Evolutionary conservation across 2,797 vertebrate species (phyloP).

Genomic region (Craterocephalus amniculus): DNA sequence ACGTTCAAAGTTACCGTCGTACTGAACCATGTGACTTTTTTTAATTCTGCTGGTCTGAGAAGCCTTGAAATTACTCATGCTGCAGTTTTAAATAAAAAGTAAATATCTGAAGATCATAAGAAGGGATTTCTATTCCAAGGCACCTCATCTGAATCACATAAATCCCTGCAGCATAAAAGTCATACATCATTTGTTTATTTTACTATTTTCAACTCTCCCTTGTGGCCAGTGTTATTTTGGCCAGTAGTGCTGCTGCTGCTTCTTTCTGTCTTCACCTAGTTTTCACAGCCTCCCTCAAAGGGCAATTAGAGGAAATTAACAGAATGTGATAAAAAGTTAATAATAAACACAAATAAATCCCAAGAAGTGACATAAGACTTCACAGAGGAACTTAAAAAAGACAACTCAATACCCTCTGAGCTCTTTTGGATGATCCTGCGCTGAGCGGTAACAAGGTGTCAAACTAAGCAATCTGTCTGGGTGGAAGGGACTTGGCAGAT

Average conservation of each 20-base stretch:
- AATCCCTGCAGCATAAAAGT: slow-evolving; percentile 40
- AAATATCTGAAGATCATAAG: slow-evolving; percentile 1
- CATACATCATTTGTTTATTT: slow-evolving; percentile 53
- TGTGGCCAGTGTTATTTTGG: slow-evolving; percentile 43
- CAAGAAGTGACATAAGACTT: slow-evolving; percentile 19
- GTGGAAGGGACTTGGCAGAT: slow-evolving; percentile 55
- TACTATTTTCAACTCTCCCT: slow-evolving; percentile 52
- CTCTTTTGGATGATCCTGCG: slow-evolving; percentile 42
- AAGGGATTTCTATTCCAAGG: slow-evolving; percentile 11
- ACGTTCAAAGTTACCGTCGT: slow-evolving; percentile 15
- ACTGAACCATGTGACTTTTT: slow-evolving; percentile 15
- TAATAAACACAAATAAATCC: slow-evolving; percentile 20
- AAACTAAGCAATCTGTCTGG: slow-evolving; percentile 67
- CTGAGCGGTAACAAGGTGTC: slow-evolving; percentile 60
- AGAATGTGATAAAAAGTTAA: slow-evolving; percentile 20
- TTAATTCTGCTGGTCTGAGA: slow-evolving; percentile 6
- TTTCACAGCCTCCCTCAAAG: slow-evolving; percentile 17
- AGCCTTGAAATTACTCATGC: slow-evolving; percentile 15
- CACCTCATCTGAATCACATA: slow-evolving; percentile 27
- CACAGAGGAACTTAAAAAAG: slow-evolving; percentile 36
- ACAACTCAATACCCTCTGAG: slow-evolving; percentile 36
- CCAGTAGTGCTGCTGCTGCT: slow-evolving; percentile 7
- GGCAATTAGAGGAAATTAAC: slow-evolving; percentile 9
- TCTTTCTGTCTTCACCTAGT: slow-evolving; percentile 36
- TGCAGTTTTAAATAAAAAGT: slow-evolving; percentile 21